Percentiles rank a stretch among this genome's conserved stretches.
phyloP scores from a whole-genome alignment of 1,140 invertebrate genomes.

The Cydia strobilella region DNA sequence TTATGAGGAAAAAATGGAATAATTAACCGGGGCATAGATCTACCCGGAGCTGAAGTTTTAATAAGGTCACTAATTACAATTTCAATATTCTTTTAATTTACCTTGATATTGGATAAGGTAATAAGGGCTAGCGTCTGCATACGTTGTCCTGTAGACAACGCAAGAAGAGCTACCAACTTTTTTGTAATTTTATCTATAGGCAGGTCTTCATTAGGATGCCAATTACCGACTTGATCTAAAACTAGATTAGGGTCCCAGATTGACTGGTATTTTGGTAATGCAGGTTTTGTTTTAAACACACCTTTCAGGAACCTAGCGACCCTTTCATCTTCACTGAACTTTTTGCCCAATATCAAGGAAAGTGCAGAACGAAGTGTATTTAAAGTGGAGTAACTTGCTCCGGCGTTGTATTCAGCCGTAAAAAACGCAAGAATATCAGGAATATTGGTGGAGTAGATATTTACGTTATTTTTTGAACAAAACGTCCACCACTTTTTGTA shows the following conservation, averaged over 20 bases:
- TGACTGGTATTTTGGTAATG: constrained; percentile 28
- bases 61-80: constrained; percentile 14
- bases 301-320: constrained; percentile 33
- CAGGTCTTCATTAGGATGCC: constrained; percentile 26
- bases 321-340: constrained; percentile 2
- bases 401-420: constrained; percentile 1
- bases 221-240: background rate
- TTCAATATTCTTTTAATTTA: constrained; percentile 13
- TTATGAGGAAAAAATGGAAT: constrained; percentile 25
- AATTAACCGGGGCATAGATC: background rate
- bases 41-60: constrained; percentile 10
- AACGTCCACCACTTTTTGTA: constrained; percentile 31
- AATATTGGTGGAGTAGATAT: background rate
- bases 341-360: constrained; percentile 27
- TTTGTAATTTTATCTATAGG: background rate
- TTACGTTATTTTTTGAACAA: constrained; percentile 6
- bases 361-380: constrained; percentile 30
- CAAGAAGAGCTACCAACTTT: constrained; percentile 28
- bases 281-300: constrained; percentile 27
- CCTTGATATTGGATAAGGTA: constrained; percentile 13
- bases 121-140: constrained; percentile 34
- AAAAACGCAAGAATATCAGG: constrained; percentile 8
- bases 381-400: constrained; percentile 5
- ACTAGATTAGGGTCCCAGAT: constrained; percentile 35
- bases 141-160: constrained; percentile 37